Evolutionary conservation across 2,888 invertebrate species (phyloP), one percentile per base, ranked within the genome.

Genomic region (Phortica okadai): DNA sequence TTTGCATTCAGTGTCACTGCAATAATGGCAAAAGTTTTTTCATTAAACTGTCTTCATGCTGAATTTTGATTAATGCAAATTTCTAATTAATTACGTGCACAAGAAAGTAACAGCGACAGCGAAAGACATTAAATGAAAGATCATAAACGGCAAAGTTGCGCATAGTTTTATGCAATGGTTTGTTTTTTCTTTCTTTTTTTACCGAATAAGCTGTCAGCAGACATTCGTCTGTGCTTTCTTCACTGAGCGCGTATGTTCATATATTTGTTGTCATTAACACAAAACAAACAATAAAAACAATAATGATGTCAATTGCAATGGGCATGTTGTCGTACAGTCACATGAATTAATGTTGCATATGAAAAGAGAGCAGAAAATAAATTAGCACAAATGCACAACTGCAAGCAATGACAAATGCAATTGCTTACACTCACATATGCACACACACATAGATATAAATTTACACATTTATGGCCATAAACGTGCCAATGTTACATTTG

Each of bases 1-100:
- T 87, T 84, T 86, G 83, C 85, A 84, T 87, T 84, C 79, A 82
- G 78, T 77, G 73, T 50, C 74, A 74, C n/a, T 64, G 64, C 64
- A 80, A 78, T 84, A 86, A 85, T 83, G 82, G 80, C 76, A 44
- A 84, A 85, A 85, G 86, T 87, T 85, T 80, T 79, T 76, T 70
- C 86, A 79, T 84, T 79, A 80, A 81, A 79, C 78, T 86, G 79
- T 81, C 77, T 59, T 76, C 72, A 72, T 77, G 76, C 74, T 77
- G 74, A 79, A 76, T 79, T 75, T 77, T 75, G 66, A 62, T 59
- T 25, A 44, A 16, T n/a, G 67, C 59, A 70, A 75, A 74, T 67
- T 74, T 74, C 56, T 74, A 56, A n/a, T 56, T 56, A 56, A 56
- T 56, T 56, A 56, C 56, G 16, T 56, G n/a, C 33, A 33, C 33